Percentiles rank a stretch among this genome's conserved stretches.
Evolutionary conservation across 2,113 vertebrate genomes (phyloP).

Genomic region (Varanus komodoensis): DNA sequence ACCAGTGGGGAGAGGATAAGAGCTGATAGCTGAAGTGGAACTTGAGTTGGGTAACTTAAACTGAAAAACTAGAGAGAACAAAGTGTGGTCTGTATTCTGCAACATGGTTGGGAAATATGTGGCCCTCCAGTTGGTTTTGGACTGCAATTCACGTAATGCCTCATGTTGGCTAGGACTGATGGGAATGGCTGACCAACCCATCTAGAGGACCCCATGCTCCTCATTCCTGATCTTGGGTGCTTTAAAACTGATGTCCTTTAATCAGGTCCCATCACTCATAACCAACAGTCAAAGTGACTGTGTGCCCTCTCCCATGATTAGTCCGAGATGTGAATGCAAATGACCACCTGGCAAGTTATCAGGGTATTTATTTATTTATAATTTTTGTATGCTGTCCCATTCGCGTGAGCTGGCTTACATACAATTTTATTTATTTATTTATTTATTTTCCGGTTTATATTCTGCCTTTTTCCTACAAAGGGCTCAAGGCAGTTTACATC

Average conservation of each 20-base stretch:
- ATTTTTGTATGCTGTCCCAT: no score
- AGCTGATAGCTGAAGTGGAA: neutral
- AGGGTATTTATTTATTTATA: neutral
- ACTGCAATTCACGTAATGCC: no score
- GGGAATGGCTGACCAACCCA: neutral
- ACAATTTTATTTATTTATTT: no score
- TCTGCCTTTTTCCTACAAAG: no score
- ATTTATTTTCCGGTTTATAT: no score
- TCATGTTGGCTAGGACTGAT: no score
- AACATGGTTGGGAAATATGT: no score
- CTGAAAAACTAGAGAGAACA: neutral
- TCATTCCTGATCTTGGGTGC: neutral
- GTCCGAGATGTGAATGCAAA: no score
- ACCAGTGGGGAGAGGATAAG: neutral
- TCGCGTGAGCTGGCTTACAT: no score
- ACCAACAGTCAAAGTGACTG: neutral
- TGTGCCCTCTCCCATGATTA: neutral
- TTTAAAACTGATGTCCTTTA: neutral
- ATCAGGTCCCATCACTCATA: neutral
- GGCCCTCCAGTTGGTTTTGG: no score
- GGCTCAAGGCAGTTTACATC: no score
- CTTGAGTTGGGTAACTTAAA: neutral
- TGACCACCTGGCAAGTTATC: neutral
- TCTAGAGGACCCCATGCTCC: no score
- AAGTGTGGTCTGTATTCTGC: neutral